phyloP scores from a whole-genome alignment of 2,888 invertebrate species.

The Drosophila mayaguana region DNA sequence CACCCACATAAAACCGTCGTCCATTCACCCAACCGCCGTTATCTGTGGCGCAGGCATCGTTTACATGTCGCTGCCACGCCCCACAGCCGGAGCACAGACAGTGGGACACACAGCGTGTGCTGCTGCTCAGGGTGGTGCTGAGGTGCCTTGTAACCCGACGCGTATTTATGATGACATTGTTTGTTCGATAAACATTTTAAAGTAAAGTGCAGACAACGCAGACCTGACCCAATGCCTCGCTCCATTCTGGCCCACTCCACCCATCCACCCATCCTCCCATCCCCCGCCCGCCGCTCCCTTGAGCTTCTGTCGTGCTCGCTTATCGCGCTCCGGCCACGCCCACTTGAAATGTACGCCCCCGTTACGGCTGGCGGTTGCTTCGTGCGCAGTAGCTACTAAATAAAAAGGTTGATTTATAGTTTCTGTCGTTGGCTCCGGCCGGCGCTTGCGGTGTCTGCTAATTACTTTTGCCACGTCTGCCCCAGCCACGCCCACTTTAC shows the following conservation, averaged over 20 bases:
- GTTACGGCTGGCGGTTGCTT: not conserved
- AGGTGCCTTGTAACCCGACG: slow-evolving; percentile 34
- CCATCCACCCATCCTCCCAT: not conserved
- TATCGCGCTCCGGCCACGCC: slow-evolving; percentile 29
- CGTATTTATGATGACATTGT: slow-evolving; percentile 82
- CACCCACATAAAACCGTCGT: slow-evolving; percentile 5
- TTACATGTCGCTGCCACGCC: slow-evolving; percentile 62
- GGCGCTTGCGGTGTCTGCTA: slow-evolving; percentile 72
- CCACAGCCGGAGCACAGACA: slow-evolving; percentile 35
- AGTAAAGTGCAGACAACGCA: slow-evolving; percentile 58
- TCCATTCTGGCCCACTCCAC: not conserved
- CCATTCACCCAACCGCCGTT: slow-evolving; percentile 28
- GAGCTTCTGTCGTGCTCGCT: not conserved
- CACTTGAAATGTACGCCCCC: slow-evolving; percentile 1
- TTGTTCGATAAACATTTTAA: slow-evolving; percentile 78
- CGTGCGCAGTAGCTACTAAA: slow-evolving; percentile 23
- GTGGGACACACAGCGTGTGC: slow-evolving; percentile 21
- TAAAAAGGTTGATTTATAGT: slow-evolving; percentile 80
- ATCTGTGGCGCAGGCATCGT: slow-evolving; percentile 60
- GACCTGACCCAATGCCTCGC: not conserved
- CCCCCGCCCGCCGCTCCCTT: not conserved
- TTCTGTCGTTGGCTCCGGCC: slow-evolving; percentile 65
- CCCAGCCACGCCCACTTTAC: slow-evolving; percentile 62
- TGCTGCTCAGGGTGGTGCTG: slow-evolving; percentile 2
- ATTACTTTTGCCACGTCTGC: slow-evolving; percentile 79